A percentile compares a stretch with the other conserved stretches of the same genome.
Evolutionary conservation across 2,797 vertebrate species (phyloP).

Genomic region (Rhynchonycteris naso): DNA sequence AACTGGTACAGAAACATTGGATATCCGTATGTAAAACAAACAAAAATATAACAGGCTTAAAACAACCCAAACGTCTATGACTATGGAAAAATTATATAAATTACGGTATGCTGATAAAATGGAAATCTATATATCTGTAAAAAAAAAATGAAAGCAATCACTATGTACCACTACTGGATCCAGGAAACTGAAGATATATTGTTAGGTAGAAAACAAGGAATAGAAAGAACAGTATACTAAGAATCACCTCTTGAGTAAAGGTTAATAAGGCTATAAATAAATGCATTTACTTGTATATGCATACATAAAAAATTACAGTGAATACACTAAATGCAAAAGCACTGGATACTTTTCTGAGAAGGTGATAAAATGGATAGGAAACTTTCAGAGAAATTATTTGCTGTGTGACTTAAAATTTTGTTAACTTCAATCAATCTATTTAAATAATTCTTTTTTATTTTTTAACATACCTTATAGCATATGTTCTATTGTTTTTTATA

Average conservation of each 20-base stretch:
- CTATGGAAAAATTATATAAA: neutral
- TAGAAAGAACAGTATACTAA: neutral
- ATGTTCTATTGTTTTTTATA: neutral
- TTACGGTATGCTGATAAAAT: neutral
- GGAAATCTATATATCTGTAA: neutral
- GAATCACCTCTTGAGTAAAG: neutral
- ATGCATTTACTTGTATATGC: neutral
- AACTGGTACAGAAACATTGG: neutral
- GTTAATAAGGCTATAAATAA: constrained; percentile 1
- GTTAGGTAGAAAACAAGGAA: neutral
- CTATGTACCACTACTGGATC: neutral
- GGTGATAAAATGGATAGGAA: neutral
- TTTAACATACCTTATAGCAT: neutral
- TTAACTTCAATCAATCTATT: constrained; percentile 18
- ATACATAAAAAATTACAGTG: constrained; percentile 23
- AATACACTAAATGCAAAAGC: neutral
- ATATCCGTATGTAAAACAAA: neutral
- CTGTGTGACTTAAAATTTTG: neutral
- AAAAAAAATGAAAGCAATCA: neutral
- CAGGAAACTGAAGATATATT: neutral
- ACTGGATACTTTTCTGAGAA: neutral
- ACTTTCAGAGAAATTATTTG: neutral
- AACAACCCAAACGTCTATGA: neutral
- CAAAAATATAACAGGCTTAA: neutral
- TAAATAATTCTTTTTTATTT: neutral